Conservation (phyloP, 2,113 vertebrate genomes). For the Xenopus laevis region DNA sequence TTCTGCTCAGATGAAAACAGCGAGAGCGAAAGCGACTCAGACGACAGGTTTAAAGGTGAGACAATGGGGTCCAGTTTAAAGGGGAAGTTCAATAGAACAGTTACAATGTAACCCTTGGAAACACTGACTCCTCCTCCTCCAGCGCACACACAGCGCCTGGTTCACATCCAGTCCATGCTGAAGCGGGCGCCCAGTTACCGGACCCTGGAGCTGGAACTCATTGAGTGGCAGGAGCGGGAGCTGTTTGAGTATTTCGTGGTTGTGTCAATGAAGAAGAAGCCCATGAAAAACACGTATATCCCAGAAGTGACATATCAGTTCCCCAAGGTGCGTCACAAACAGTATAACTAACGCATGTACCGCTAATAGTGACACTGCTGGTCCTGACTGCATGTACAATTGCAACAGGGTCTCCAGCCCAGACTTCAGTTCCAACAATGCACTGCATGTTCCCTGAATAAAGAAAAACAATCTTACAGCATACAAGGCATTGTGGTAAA, state of each 20-base stretch:
- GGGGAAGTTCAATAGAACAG: no score
- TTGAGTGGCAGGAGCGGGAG: conserved; percentile 97
- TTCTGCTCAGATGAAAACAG: conserved; percentile 92
- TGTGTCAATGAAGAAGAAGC: conserved; percentile 94
- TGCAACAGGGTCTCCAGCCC: no score
- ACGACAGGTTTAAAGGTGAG: conserved; percentile 99
- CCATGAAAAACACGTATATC: conserved; percentile 86
- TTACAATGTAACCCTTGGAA: no score
- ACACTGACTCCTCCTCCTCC: not conserved
- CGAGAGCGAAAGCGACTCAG: conserved; percentile 97
- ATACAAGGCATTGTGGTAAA: no score
- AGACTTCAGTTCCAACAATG: no score
- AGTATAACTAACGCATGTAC: no score
- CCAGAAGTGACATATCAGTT: conserved; percentile 97
- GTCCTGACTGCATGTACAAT: no score
- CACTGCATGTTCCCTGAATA: no score
- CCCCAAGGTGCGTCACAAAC: conserved; percentile 79
- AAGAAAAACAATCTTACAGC: no score
- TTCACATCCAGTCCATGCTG: conserved; percentile 92
- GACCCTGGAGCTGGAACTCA: conserved; percentile 92
- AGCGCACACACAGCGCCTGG: conserved; percentile 93
- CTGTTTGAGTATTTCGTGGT: conserved; percentile 98
- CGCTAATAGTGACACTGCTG: no score
- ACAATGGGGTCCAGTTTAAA: no score
- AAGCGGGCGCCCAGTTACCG: conserved; percentile 91